phyloP scores from a whole-genome alignment of 2,888 invertebrate genomes.

The Latheticus oryzae region DNA sequence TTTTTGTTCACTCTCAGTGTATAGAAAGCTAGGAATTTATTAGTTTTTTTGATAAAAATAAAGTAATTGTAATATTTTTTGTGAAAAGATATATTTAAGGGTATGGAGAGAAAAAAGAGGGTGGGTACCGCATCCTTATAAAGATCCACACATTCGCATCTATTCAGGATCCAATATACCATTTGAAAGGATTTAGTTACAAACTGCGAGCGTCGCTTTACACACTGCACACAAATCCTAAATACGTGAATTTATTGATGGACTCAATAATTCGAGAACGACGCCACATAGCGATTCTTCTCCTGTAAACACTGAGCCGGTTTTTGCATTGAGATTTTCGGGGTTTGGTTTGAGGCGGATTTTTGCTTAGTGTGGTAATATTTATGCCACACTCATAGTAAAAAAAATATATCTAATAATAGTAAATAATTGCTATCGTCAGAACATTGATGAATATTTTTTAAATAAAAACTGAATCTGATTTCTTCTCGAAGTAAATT shows the following conservation, averaged over 20 bases:
- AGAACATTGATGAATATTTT: too few relatives aligned
- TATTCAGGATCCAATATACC: conserved; percentile 56
- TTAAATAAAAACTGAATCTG: too few relatives aligned
- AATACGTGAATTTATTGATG: conserved; percentile 65
- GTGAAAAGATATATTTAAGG: background rate
- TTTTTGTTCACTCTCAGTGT: conserved; percentile 17
- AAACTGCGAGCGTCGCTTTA: conserved; percentile 62
- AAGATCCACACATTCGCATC: conserved; percentile 48
- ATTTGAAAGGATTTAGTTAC: conserved; percentile 65
- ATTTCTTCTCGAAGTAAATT: too few relatives aligned
- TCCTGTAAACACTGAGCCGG: conserved; percentile 42
- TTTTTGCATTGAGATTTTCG: too few relatives aligned
- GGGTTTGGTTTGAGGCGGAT: too few relatives aligned
- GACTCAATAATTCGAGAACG: conserved; percentile 45
- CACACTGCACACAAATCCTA: conserved; percentile 64
- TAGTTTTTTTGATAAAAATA: background rate
- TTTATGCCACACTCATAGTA: too few relatives aligned
- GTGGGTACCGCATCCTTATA: conserved; percentile 39
- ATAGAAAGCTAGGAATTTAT: too few relatives aligned
- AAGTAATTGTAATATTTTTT: background rate
- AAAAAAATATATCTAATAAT: too few relatives aligned
- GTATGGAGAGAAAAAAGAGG: conserved; percentile 23
- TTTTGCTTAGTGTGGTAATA: too few relatives aligned
- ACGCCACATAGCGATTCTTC: conserved; percentile 40
- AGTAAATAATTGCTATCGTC: too few relatives aligned